Evolutionary conservation across 2,797 vertebrate genomes (phyloP).

Genomic region (Chelon labrosus): DNA sequence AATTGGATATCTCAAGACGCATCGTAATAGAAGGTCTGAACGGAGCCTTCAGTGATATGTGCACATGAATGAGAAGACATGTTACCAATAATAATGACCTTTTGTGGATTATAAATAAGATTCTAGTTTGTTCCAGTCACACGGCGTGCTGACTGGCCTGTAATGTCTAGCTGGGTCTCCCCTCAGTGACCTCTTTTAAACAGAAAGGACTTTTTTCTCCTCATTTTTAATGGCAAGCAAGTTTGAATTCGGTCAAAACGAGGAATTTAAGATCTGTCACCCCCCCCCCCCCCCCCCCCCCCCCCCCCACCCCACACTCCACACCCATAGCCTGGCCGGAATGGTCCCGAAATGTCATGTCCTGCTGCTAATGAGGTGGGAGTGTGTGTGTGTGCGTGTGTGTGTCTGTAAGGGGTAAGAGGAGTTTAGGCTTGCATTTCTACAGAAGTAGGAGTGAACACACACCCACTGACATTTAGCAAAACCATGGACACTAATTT

Average conservation of each 20-base stretch:
- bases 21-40: too few relatives aligned
- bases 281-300: constrained; percentile 19
- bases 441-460: constrained; percentile 15
- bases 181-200: neutral
- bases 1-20: too few relatives aligned
- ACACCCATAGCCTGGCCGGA: constrained; percentile 76
- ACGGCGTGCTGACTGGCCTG: neutral
- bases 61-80: neutral
- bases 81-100: neutral
- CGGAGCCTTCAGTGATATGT: neutral
- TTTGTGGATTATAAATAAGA: neutral
- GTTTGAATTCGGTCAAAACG: constrained; percentile 46
- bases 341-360: constrained; percentile 91
- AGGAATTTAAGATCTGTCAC: constrained; percentile 75
- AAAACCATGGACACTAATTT: constrained; percentile 73
- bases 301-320: neutral
- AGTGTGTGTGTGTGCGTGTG: constrained; percentile 66
- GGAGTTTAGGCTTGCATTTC: constrained; percentile 57
- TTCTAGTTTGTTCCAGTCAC: neutral
- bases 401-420: constrained; percentile 43
- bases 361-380: constrained; percentile 89
- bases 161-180: neutral
- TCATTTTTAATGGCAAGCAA: constrained; percentile 6
- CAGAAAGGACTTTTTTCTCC: neutral
- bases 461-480: constrained; percentile 77